phyloP scores from a whole-genome alignment of 2,113 vertebrate species.

The Puma concolor region DNA sequence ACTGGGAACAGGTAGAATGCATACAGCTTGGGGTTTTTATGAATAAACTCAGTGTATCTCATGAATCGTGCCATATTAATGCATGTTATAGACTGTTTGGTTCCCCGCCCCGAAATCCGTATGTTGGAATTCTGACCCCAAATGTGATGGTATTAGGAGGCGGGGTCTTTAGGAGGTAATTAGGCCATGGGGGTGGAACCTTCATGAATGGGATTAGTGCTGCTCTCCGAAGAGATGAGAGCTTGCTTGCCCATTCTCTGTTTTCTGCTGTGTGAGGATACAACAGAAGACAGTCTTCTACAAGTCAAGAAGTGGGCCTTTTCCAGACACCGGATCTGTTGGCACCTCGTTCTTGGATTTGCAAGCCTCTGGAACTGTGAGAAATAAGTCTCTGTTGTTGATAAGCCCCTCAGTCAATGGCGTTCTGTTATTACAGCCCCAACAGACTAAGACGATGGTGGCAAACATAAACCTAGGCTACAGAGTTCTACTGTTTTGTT shows the following conservation, averaged over 20 bases:
- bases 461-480: neutral
- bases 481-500: neutral
- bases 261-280: neutral
- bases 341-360: neutral
- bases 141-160: neutral
- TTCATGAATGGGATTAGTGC: neutral
- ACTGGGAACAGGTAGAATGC: neutral
- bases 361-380: neutral
- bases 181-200: neutral
- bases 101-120: neutral
- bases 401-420: neutral
- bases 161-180: neutral
- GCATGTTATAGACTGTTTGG: neutral
- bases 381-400: neutral
- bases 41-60: neutral
- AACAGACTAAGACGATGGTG: neutral
- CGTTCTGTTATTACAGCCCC: neutral
- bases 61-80: neutral
- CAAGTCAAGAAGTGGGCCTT: neutral
- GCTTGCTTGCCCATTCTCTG: neutral
- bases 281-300: neutral
- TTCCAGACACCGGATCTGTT: neutral
- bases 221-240: neutral
- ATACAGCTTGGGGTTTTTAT: neutral
- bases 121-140: neutral